These are phyloP conservation scores for Nymphalis io DNA, from an alignment of 1,140 invertebrate genomes.

Conservation along the genomic window DNA sequence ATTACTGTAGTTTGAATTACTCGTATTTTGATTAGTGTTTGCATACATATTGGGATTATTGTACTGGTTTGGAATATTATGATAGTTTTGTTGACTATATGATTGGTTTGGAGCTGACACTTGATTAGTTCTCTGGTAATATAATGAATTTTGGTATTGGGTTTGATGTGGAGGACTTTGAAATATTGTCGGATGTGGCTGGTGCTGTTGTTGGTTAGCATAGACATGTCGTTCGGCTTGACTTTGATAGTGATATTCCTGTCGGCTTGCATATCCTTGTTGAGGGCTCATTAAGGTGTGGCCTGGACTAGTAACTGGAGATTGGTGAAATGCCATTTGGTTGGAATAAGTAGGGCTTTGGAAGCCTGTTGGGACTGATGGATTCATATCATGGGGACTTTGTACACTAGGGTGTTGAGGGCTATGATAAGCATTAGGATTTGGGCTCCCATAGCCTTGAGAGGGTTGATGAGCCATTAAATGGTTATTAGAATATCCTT, in stretches of 20 bases:
- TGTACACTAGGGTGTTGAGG: conserved; percentile 69
- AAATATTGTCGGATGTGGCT: conserved; percentile 48
- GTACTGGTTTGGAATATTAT: conserved; percentile 60
- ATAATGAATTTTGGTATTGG: conserved; percentile 67
- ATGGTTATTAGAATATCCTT: conserved; percentile 63
- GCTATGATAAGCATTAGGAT: conserved; percentile 65
- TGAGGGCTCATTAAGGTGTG: conserved; percentile 74
- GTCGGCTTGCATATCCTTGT: conserved; percentile 52
- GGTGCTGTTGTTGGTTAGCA: conserved; percentile 68
- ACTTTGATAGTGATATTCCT: conserved; percentile 66
- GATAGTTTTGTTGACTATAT: conserved; percentile 56
- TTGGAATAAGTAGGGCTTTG: conserved; percentile 71
- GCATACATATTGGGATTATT: conserved; percentile 62
- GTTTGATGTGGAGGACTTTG: conserved; percentile 72
- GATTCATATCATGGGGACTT: conserved; percentile 61
- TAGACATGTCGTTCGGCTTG: conserved; percentile 68
- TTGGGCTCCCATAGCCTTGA: conserved; percentile 63
- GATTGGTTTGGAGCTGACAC: conserved; percentile 46
- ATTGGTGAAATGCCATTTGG: conserved; percentile 64
- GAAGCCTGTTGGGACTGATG: conserved; percentile 60
- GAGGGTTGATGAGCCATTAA: conserved; percentile 56
- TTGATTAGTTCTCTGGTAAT: conserved; percentile 64
- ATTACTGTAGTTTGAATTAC: conserved; percentile 56
- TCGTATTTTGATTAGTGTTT: conserved; percentile 47
- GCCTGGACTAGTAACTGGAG: conserved; percentile 51